These are phyloP conservation scores for Cossypha polioptera DNA, from an alignment of 2,797 vertebrate species.

Conservation along the genomic window DNA sequence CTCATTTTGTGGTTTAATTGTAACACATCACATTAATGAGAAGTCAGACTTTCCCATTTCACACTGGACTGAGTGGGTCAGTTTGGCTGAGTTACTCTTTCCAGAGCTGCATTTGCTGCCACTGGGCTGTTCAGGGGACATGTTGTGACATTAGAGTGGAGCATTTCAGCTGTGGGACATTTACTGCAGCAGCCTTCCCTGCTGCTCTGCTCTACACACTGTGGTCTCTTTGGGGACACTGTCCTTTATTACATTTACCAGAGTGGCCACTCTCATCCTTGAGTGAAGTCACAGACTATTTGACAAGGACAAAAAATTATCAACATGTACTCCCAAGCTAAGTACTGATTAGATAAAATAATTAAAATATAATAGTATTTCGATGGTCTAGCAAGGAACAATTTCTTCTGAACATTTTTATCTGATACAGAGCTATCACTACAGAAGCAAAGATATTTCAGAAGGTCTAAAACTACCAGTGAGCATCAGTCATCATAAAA, in stretches of 20 bases:
- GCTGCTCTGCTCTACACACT: background rate
- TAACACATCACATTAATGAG: background rate
- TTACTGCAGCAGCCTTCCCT: background rate
- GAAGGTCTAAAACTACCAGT: background rate
- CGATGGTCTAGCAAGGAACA: background rate
- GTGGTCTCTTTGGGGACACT: background rate
- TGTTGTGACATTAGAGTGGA: background rate
- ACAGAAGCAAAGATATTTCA: background rate
- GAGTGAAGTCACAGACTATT: background rate
- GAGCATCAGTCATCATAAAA: background rate
- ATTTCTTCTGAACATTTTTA: background rate
- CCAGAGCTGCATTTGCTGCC: background rate
- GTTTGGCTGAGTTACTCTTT: background rate
- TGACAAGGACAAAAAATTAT: background rate
- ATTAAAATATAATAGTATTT: background rate
- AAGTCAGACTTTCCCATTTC: background rate
- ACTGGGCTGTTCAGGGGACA: background rate
- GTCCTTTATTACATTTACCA: background rate
- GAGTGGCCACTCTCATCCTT: background rate
- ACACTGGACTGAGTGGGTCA: background rate
- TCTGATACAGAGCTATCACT: background rate
- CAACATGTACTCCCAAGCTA: background rate
- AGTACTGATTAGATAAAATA: background rate
- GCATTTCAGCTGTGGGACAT: background rate
- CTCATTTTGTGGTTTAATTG: background rate